These are phyloP conservation scores for Stichopus horrens DNA, from an alignment of 53 echinoderm and acorn worm species.

Conservation along the genomic window DNA sequence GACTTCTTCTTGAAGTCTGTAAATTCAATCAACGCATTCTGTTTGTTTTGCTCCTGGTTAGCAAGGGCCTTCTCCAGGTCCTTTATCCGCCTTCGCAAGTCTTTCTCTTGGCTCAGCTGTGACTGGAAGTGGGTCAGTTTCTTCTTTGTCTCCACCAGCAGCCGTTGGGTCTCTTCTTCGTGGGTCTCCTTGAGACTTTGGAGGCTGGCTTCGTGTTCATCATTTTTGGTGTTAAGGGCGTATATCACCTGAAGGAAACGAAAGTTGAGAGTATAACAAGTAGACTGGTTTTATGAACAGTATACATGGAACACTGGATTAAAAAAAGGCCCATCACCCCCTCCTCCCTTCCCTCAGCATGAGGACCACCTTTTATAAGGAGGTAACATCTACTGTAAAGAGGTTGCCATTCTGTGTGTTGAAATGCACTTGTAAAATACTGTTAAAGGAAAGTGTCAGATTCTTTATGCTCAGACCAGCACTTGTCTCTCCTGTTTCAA, in stretches of 20 bases:
- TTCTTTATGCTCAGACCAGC: too few species aligned
- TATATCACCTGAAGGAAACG: slow-evolving; percentile 81
- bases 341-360: too few species aligned
- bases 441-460: too few species aligned
- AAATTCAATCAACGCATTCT: slow-evolving; percentile 71
- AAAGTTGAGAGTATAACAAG: background rate
- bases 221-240: slow-evolving; percentile 96
- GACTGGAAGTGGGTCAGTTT: slow-evolving; percentile 75
- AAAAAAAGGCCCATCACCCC: too few species aligned
- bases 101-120: slow-evolving; percentile 76
- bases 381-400: too few species aligned
- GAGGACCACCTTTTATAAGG: too few species aligned
- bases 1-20: slow-evolving; percentile 62
- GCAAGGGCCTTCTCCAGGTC: slow-evolving; percentile 68
- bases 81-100: slow-evolving; percentile 70
- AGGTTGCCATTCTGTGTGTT: too few species aligned
- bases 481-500: too few species aligned
- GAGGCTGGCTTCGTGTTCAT: slow-evolving; percentile 90
- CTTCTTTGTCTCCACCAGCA: slow-evolving; percentile 76
- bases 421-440: too few species aligned
- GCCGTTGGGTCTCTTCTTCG: slow-evolving; percentile 85
- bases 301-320: background rate
- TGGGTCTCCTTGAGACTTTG: slow-evolving; percentile 83
- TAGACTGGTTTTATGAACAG: slow-evolving; percentile 3
- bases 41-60: slow-evolving; percentile 69